Base-by-base conservation (phyloP, 2,113 vertebrate genomes). In the Alouatta palliata region DNA sequence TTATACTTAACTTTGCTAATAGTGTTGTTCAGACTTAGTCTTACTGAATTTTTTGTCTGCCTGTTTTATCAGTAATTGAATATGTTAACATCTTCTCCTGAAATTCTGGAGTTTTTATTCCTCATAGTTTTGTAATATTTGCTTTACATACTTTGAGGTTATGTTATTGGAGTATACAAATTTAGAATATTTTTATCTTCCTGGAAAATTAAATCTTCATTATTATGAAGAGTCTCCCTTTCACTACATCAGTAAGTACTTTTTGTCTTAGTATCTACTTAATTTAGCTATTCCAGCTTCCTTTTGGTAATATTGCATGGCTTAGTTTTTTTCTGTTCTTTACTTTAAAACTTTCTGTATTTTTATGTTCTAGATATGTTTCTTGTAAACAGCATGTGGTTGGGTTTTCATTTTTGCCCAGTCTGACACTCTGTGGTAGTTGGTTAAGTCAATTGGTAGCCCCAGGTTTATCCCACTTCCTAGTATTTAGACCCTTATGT, bases 131-230 rank as follows among this genome's bases (percentile, higher is more conserved):
- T 84, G 17, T 61, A 91, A 73, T 71, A 79, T 95, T 85, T 58
- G 32, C 52, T 75, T 80, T 68, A 84, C 32, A 68, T 89, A 73
- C 17, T 64, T 58, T 82, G 82, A 73, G 19, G 14, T 92, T 80
- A 52, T 32, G 23, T 87, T 97, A 71, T 43, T n/a, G 75, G 27
- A 40, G 56, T 9, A 81, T 49, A 85, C 20, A 86, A 81, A 91
- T 19, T 91, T 85, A 66, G 25, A 85, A 43, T 85, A 77, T 82
- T 87, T 70, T 68, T 49, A 30, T 70, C 17, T 77, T 77, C 14
- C 66, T 90, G 54, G 71, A 19, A 73, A 79, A 88, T 79, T 91
- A 91, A 97, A 56, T 95, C 61, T 85, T 94, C 80, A 80, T 82
- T 37, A 93, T 47, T 93, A 93, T 80, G 45, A 91, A 88, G 27